Evolutionary conservation across 2,797 vertebrate genomes (phyloP), one percentile per base, ranked within the genome.

Genomic region (Muraenolepis orangiensis): DNA sequence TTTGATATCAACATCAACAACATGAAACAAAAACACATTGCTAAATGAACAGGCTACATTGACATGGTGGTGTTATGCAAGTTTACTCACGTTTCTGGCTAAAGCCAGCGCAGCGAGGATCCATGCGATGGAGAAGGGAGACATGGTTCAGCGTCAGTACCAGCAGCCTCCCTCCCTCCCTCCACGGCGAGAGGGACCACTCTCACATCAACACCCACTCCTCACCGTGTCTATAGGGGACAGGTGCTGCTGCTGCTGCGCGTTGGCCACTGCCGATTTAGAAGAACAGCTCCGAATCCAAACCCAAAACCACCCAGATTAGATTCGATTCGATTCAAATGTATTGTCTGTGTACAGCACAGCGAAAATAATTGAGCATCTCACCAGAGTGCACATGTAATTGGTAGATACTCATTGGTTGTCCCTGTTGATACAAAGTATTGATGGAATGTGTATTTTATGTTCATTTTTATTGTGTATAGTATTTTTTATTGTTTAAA

Each of bases 51-150:
- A 42, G 42, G 42, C 42, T 18, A 51, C 42, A 51, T 20, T n/a
- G n/a, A 18, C 42, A n/a, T 18, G 18, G 4, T 14, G 42, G 18
- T 18, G 18, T 20, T 18, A 51, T 51, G 18, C 42, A 64, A 72
- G 75, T 67, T n/a, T 29, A 92, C 92, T 93, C 73, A 93, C 92
- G 73, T 82, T 70, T 74, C 80, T 73, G 77, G 86, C 72, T 73
- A 91, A 74, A 66, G 77, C 80, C 75, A 87, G 36, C 13, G 76
- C 40, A 77, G 91, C 75, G 8, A 90, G 14, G n/a, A 88, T 70
- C 79, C 83, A 71, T 76, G 31, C 80, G 82, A 82, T 38, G 70
- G 67, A 46, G 7, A 84, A 73, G 46, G 28, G 14, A 69, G 23
- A 34, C 92, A 93, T 93, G 14, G 34, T 2, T 72, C 75, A 16